Base-by-base conservation (phyloP, 2,888 invertebrate genomes). In the Euzophera pinguis region DNA sequence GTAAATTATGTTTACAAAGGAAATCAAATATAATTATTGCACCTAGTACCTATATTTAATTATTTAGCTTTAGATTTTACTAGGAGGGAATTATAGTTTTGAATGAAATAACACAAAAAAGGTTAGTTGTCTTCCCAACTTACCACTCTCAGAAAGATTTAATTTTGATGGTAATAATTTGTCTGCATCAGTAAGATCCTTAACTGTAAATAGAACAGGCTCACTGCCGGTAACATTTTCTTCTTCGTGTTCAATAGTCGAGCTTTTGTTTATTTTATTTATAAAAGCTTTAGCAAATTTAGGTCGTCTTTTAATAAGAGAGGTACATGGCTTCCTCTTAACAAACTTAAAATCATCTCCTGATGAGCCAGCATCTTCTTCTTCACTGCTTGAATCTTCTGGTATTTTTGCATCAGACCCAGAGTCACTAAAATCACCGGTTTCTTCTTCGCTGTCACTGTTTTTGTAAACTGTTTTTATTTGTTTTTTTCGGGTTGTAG, bases 121-220 rank as follows among this genome's bases (percentile, higher is more conserved):
- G n/a, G n/a, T n/a, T n/a, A n/a, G n/a, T n/a, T n/a, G n/a, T n/a
- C n/a, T n/a, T n/a, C n/a, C n/a, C n/a, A n/a, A 73, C 81, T 61
- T 68, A 91, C 91, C 91, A 82, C 90, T 91, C 69, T 91, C 91
- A 47, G 91, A 91, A 37, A 91, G 76, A 71, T 91, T 84, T 1
- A 91, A 74, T 58, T 86, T 67, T 6, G 86, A 65, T 35, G 91
- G 91, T 53, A 91, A 62, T 35, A 88, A 65, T 62, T 91, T 91
- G 61, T 91, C 88, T 53, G 81, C 78, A 48, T 84, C 90, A 17
- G 87, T 82, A 50, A 91, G 69, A 69, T 91, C 82, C 65, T 86
- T 90, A 0, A 90, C 69, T 16, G 84, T 77, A 57, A 90, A 78
- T 7, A 58, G 58, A 38, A 64, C 52, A 41, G 65, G 59, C 3